Percentiles rank a stretch among this genome's conserved stretches.
Evolutionary conservation across 2,888 invertebrate species (phyloP).

Genomic region (Oeneis ivallda): DNA sequence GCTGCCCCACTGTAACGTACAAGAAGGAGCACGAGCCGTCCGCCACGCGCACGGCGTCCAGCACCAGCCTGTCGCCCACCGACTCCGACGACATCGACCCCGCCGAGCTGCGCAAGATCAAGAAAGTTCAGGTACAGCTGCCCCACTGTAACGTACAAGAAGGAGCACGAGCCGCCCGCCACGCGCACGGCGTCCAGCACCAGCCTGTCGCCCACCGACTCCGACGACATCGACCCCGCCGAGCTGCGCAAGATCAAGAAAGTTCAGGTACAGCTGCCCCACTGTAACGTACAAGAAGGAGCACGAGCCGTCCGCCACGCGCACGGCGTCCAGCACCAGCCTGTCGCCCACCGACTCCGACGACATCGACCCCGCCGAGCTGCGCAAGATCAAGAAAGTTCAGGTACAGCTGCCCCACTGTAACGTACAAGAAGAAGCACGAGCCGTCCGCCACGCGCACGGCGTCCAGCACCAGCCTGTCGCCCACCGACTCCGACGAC

Average conservation of each 20-base stretch:
- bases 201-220: conserved; percentile 69
- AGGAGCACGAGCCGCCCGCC: conserved; percentile 85
- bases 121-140: conserved; percentile 84
- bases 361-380: conserved; percentile 82
- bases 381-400: conserved; percentile 93
- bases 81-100: conserved; percentile 75
- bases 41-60: conserved; percentile 61
- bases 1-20: conserved; percentile 65
- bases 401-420: conserved; percentile 57
- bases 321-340: conserved; percentile 64
- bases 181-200: conserved; percentile 62
- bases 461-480: conserved; percentile 64
- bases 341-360: conserved; percentile 71
- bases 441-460: conserved; percentile 76
- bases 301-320: conserved; percentile 81
- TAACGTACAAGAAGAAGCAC: conserved; percentile 87
- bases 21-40: conserved; percentile 89
- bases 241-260: conserved; percentile 94
- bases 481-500: conserved; percentile 71
- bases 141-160: conserved; percentile 83
- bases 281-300: conserved; percentile 86
- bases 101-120: conserved; percentile 91
- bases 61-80: conserved; percentile 67
- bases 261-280: conserved; percentile 76
- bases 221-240: conserved; percentile 73